These are phyloP conservation scores for Drosophila mimica DNA, from an alignment of 2,888 invertebrate species.

Conservation along the genomic window DNA sequence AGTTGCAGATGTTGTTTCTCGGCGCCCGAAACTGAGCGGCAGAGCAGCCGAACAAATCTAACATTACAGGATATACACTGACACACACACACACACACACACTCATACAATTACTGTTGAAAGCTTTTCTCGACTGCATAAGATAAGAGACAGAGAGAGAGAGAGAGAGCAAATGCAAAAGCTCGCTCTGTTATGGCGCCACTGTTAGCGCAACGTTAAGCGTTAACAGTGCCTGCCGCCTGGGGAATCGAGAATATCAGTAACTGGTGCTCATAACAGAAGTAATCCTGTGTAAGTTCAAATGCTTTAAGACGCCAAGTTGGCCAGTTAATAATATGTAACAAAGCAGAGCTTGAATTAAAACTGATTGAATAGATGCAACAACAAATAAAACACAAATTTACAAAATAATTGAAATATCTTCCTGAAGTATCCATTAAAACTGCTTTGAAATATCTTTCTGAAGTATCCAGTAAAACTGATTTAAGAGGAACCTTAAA, in stretches of 20 bases:
- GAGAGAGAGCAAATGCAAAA: slow-evolving; percentile 15
- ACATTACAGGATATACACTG: slow-evolving; percentile 30
- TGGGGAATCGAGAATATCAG: not conserved
- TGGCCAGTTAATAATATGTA: not conserved
- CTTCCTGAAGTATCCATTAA: not conserved
- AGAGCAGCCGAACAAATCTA: slow-evolving; percentile 41
- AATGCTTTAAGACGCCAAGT: not conserved
- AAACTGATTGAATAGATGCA: not conserved
- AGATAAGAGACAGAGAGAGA: not conserved
- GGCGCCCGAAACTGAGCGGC: slow-evolving; percentile 21
- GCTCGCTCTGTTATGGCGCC: slow-evolving; percentile 31
- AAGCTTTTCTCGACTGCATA: slow-evolving; percentile 36
- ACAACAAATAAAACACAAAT: not conserved
- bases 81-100: not conserved
- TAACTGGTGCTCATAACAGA: not conserved
- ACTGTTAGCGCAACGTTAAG: slow-evolving; percentile 27
- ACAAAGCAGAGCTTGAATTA: not conserved
- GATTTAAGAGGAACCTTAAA: not conserved
- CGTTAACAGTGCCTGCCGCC: slow-evolving; percentile 13
- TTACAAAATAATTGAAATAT: not conserved
- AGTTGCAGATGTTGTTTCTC: slow-evolving; percentile 1
- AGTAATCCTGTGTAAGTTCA: not conserved
- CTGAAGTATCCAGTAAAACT: not conserved
- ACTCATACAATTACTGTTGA: not conserved
- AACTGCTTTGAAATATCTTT: not conserved